Base-by-base conservation (phyloP, 1,140 invertebrate species). In the Diorhabda sublineata region DNA sequence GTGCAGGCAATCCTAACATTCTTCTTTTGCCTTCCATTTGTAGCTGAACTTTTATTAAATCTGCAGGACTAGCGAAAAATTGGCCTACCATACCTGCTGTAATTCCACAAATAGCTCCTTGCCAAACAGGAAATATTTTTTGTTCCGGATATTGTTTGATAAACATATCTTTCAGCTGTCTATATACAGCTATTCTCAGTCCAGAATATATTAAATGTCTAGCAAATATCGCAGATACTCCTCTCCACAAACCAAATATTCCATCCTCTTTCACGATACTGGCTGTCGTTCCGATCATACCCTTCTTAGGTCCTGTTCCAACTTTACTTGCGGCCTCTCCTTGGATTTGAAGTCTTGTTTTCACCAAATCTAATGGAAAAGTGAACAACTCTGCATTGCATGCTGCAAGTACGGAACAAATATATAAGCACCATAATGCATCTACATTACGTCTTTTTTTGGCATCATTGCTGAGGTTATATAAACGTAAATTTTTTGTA, bases 11-110 rank as follows among this genome's bases (percentile, higher is more conserved):
- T 59, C 94, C 94, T 82, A 95, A 87, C 56, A 96, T 78, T 58
- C 87, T 79, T 45, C 93, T 80, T 67, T 89, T 85, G 2, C 95
- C 95, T 80, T 97, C 95, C 87, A 95, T 94, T 82, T 97, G 95
- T 81, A 97, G 89, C 82, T 95, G 94, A 8, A 97, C 94, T 84
- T 97, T 97, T 73, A 97, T 89, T 69, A 97, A 83, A 84, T 97
- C 95, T 0, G 93, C 89, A 2, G 95, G 95, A 76, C 91, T 94
- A 42, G 94, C 92, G 59, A 95, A 82, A 83, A 95, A 93, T 83
- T 97, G 95, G 5, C 91, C 92, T 45, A 95, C 77, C 3, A 88
- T 90, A 1, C 95, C 94, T 6, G 94, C 91, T 5, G 86, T 83
- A 66, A 94, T 84, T n/a, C 94, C 95, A 74, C 88, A 85, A 3